These are phyloP conservation scores for Chloromyia formosa DNA, from an alignment of 2,888 invertebrate species.

Conservation along the genomic window DNA sequence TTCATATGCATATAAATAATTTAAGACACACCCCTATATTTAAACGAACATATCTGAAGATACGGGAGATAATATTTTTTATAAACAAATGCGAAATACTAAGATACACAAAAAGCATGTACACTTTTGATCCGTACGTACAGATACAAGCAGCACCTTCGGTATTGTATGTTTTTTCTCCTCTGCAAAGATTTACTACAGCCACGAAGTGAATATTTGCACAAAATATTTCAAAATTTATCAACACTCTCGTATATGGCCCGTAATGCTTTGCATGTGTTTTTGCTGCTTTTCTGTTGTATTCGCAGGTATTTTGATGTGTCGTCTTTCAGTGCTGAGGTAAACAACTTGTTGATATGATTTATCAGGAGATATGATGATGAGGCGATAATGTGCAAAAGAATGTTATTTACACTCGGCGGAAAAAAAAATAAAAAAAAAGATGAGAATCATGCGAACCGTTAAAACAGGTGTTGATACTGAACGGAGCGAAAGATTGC, in stretches of 20 bases:
- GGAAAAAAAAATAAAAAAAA: too few species aligned
- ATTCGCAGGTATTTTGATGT: not conserved
- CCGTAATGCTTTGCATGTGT: not conserved
- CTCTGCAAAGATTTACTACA: not conserved
- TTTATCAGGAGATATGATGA: slow-evolving; percentile 16
- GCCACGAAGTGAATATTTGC: slow-evolving; percentile 17
- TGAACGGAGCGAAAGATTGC: too few species aligned
- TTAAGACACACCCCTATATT: too few species aligned
- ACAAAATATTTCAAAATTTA: slow-evolving; percentile 11
- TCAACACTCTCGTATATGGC: slow-evolving; percentile 2
- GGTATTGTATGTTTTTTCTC: not conserved
- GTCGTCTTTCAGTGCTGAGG: slow-evolving; percentile 5
- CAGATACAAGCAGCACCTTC: too few species aligned
- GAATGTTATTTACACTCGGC: not conserved
- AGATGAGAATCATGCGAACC: too few species aligned
- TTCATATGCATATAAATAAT: too few species aligned
- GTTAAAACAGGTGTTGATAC: too few species aligned
- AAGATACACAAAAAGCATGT: too few species aligned
- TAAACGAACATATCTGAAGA: too few species aligned
- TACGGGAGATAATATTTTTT: too few species aligned
- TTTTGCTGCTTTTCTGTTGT: not conserved
- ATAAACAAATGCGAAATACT: too few species aligned
- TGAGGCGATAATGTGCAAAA: slow-evolving; percentile 13
- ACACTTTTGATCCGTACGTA: too few species aligned
- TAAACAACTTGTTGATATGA: slow-evolving; percentile 36